phyloP scores from a whole-genome alignment of 2,113 vertebrate genomes.

The Paradoxurus hermaphroditus region DNA sequence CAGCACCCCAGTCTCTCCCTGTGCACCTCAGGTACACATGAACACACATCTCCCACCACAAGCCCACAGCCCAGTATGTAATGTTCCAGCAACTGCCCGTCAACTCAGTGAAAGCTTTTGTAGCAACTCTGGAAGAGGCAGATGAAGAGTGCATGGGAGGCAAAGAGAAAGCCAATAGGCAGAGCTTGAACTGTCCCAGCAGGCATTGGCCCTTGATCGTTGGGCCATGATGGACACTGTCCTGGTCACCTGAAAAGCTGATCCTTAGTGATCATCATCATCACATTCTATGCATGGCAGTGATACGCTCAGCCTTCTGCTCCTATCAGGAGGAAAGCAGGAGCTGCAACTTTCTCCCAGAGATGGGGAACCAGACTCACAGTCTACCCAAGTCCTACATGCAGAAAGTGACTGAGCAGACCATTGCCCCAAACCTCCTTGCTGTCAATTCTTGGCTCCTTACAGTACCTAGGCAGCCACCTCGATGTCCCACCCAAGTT shows the following conservation, averaged over 20 bases:
- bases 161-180: not conserved
- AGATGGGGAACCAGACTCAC: not conserved
- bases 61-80: rapidly evolving
- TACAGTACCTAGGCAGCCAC: not conserved
- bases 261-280: not conserved
- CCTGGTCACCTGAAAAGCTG: not conserved
- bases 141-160: not conserved
- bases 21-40: not conserved
- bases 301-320: not conserved
- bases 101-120: rapidly evolving
- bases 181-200: not conserved
- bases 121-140: not conserved
- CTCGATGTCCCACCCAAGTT: not conserved
- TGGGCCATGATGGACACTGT: not conserved
- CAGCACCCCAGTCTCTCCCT: not conserved
- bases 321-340: not conserved
- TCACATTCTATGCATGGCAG: not conserved
- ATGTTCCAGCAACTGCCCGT: constrained; percentile 41
- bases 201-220: not conserved
- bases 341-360: not conserved
- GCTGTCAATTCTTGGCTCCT: not conserved
- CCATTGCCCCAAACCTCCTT: not conserved
- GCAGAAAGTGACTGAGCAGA: not conserved
- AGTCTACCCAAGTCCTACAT: not conserved
- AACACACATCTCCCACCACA: rapidly evolving